Conservation (phyloP, 2,888 invertebrate species). For the Thysanoteuthis rhombus region DNA sequence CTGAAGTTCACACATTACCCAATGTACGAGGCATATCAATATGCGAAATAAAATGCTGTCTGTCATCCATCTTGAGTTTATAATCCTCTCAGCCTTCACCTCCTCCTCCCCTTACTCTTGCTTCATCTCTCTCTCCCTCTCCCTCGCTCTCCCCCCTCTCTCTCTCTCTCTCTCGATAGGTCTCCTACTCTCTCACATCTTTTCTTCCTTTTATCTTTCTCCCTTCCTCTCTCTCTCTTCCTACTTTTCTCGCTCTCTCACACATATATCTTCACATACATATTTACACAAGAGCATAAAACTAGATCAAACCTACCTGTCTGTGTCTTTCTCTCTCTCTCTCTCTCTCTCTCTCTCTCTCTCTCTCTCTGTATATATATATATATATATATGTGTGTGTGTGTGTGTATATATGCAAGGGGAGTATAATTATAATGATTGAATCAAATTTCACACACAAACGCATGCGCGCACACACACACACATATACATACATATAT, state of each 20-base stretch:
- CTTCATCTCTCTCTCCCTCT: not conserved
- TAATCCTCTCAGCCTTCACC: not conserved
- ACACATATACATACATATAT: not conserved
- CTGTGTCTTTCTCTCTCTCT: not conserved
- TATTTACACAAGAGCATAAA: rapidly evolving
- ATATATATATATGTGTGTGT: too few species aligned
- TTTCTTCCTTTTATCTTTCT: not conserved
- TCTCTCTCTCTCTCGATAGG: not conserved
- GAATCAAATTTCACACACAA: too few species aligned
- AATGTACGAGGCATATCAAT: slow-evolving; percentile 12
- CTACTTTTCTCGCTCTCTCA: not conserved
- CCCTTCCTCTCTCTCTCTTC: not conserved
- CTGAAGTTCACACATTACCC: not conserved
- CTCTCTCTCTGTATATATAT: too few species aligned
- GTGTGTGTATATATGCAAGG: too few species aligned
- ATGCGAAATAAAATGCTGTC: not conserved
- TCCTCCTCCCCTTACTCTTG: too few species aligned
- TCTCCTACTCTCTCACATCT: not conserved
- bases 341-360: not conserved
- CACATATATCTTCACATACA: not conserved
- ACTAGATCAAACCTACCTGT: not conserved
- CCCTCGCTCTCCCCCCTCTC: not conserved
- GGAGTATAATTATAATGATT: too few species aligned
- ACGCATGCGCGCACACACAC: too few species aligned
- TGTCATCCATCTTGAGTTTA: not conserved